These are phyloP conservation scores for Andrena camellia DNA, from an alignment of 2,888 invertebrate genomes.

Conservation along the genomic window DNA sequence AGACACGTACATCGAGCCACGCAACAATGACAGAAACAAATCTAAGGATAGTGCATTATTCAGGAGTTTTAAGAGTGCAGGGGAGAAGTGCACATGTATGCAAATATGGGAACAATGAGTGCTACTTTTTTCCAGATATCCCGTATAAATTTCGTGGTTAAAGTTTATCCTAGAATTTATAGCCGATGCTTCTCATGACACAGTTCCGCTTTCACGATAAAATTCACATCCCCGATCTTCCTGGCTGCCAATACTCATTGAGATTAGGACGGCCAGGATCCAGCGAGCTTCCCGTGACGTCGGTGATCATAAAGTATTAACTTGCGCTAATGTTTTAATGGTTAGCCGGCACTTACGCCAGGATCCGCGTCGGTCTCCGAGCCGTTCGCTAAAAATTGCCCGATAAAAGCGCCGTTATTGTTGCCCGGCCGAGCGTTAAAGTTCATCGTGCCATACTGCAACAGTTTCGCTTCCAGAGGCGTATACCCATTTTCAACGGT, in stretches of 20 bases:
- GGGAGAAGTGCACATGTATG: no score
- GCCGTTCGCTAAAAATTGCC: slow-evolving; percentile 60
- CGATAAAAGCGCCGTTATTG: slow-evolving; percentile 75
- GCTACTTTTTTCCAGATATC: neutral
- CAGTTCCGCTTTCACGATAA: neutral
- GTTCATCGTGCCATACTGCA: slow-evolving; percentile 69
- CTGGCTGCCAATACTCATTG: neutral
- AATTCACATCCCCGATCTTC: slow-evolving; percentile 7
- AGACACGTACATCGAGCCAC: no score
- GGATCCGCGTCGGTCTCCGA: slow-evolving; percentile 41
- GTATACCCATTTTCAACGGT: slow-evolving; percentile 67
- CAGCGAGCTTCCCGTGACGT: slow-evolving; percentile 30
- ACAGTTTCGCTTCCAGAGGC: slow-evolving; percentile 61
- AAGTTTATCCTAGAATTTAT: neutral
- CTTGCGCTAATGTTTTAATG: slow-evolving; percentile 67
- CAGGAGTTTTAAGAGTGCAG: no score
- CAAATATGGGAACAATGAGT: neutral
- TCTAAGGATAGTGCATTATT: no score
- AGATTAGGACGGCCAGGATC: slow-evolving; percentile 22
- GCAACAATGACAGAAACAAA: no score
- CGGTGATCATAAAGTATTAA: slow-evolving; percentile 65
- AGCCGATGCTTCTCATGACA: neutral
- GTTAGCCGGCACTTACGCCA: slow-evolving; percentile 36
- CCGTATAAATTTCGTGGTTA: neutral
- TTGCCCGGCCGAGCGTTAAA: slow-evolving; percentile 74